Base-by-base conservation (phyloP, 1,140 invertebrate species). In the Drosophila tsacasi region DNA sequence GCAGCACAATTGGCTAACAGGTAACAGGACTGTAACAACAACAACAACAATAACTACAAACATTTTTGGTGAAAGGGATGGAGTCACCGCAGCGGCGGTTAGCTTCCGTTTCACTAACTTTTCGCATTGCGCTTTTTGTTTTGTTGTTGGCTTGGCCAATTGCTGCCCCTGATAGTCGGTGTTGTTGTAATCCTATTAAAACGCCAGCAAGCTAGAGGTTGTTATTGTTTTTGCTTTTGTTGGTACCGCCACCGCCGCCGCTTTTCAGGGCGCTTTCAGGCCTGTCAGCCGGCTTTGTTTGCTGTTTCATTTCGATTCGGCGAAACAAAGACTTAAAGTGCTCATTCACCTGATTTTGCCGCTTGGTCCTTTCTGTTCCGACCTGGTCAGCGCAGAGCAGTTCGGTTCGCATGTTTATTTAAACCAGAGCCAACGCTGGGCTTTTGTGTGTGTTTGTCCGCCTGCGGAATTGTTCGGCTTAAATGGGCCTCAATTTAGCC, bases 251-350 rank as follows among this genome's bases (percentile, higher is more conserved):
- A 44, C 52, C 21, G 75, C 67, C 40, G 42, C 37, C 50, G 44
- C 50, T 76, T 60, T 61, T 61, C 40, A 39, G 25, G 59, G 27
- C 60, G 67, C 75, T 60, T 65, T 72, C 46, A 46, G 37, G 69
- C 44, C 64, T 78, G 72, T 78, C 61, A 74, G 65, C 35, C 63
- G 81, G 47, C 81, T 71, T 89, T 90, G 85, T 90, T 89, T 89
- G 84, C 80, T 89, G 69, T 89, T 87, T 84, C 84, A 84, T 90
- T 89, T 85, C 81, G 81, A 89, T 85, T 85, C 79, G 81, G 68
- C 78, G 81, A 89, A 89, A 90, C 85, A 90, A 90, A 90, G 81
- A 82, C 81, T 90, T 82, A 84, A 90, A 90, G 85, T 90, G 79
- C 81, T 84, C 76, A 82, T 90, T 90, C 85, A 90, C 85, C 85